phyloP scores from a whole-genome alignment of 1,140 invertebrate species.

The Apis dorsata region DNA sequence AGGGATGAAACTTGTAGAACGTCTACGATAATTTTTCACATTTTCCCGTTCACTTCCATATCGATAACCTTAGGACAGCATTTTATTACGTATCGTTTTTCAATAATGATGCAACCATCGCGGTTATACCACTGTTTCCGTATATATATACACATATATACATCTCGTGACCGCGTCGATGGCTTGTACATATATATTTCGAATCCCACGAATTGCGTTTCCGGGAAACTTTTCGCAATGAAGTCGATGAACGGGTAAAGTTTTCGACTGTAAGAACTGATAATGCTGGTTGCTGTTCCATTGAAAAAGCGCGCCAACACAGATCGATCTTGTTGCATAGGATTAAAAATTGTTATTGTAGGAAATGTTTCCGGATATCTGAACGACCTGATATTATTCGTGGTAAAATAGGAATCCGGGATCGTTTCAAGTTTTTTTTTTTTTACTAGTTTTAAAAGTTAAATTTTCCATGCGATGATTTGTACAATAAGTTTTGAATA shows the following conservation, averaged over 20 bases:
- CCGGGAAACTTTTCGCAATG: conserved; percentile 32
- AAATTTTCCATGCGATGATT: background rate
- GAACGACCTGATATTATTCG: background rate
- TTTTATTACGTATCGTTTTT: background rate
- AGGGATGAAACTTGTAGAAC: background rate
- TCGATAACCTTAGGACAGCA: conserved; percentile 26
- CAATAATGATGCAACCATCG: background rate
- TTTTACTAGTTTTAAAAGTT: background rate
- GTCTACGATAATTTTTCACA: conserved; percentile 33
- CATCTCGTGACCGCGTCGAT: background rate
- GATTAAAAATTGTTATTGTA: background rate
- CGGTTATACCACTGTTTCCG: background rate
- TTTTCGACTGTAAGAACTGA: background rate
- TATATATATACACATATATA: background rate
- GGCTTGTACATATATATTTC: background rate
- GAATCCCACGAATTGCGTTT: conserved; percentile 24
- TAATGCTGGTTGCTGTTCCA: background rate
- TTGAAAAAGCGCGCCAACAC: background rate
- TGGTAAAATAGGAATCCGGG: background rate
- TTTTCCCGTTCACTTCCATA: background rate
- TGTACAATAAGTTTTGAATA: background rate
- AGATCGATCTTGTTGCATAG: background rate
- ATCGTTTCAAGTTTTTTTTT: background rate
- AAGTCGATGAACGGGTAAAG: conserved; percentile 12
- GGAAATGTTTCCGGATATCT: background rate